phyloP scores from a whole-genome alignment of 2,113 vertebrate species.

The Silurus glanis region DNA sequence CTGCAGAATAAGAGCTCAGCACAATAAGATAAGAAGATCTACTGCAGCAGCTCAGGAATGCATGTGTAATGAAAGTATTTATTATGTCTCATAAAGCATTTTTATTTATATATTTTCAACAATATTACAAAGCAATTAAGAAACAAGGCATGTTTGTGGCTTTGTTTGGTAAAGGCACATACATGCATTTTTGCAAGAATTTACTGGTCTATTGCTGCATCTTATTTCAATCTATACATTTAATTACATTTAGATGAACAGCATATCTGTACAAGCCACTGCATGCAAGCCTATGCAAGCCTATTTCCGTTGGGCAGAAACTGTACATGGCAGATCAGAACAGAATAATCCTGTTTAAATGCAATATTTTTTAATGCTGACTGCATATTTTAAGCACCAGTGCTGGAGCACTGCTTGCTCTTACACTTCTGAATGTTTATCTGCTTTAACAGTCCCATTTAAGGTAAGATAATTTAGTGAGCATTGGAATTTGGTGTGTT shows the following conservation, averaged over 20 bases:
- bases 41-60: conserved; percentile 50
- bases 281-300: background rate
- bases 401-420: background rate
- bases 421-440: background rate
- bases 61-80: conserved; percentile 51
- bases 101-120: background rate
- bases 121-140: conserved; percentile 26
- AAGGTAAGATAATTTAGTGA: background rate
- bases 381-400: background rate
- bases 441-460: background rate
- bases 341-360: background rate
- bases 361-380: background rate
- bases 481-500: background rate
- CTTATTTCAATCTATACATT: conserved; percentile 2
- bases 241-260: conserved; percentile 4
- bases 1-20: conserved; percentile 39
- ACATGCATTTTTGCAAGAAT: conserved; percentile 17
- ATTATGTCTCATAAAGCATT: conserved; percentile 40
- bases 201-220: conserved; percentile 2
- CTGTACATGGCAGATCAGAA: conserved; percentile 19
- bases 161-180: conserved; percentile 11
- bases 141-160: background rate
- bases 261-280: conserved; percentile 20
- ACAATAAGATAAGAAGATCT: conserved; percentile 47
- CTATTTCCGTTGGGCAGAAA: conserved; percentile 27